Evolutionary conservation across 1,140 invertebrate species (phyloP), one percentile per base, ranked within the genome.

Genomic region (Drosophila tropicalis): DNA sequence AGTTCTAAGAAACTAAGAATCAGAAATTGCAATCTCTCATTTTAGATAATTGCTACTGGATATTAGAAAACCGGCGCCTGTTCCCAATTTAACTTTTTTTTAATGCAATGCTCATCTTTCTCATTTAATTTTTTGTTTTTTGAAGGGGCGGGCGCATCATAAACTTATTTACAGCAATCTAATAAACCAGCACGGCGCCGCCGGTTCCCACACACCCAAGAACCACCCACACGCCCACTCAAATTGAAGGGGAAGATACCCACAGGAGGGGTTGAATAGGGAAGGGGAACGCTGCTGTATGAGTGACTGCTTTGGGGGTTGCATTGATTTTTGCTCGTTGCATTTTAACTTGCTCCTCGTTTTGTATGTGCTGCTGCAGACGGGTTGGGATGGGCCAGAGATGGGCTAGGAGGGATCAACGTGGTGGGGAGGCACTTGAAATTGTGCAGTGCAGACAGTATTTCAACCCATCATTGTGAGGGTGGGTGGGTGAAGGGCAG

Each of bases 281-380:
- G 34, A 62, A 58, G 40, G 29, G 58, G 64, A 32, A 6, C 1
- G 29, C 29, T 29, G 34, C 19, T 32, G 36, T 7, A n/a, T 39
- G 40, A 32, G 13, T 51, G 56, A 62, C 75, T 51, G 44, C 44
- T 51, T 85, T 70, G 81, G 82, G 82, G 82, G 82, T 78, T 87
- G 83, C 86, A 90, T 90, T 90, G 86, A 90, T 86, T 90, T 90
- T 86, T 86, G 83, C 86, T 85, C 79, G 76, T 71, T 90, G 86
- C 86, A 90, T 90, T 90, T 90, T 90, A 90, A 90, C 86, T 90
- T 90, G 86, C 86, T 90, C 82, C 86, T 87, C 86, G 76, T 90
- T 90, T 68, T 54, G 17, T 64, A 44, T 39, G 62, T 64, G 44
- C 29, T 39, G 68, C 44, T 64, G 40, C 13, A n/a, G 51, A 66